These are phyloP conservation scores for Aphyosemion australe DNA, from an alignment of 2,113 vertebrate genomes.

Conservation along the genomic window DNA sequence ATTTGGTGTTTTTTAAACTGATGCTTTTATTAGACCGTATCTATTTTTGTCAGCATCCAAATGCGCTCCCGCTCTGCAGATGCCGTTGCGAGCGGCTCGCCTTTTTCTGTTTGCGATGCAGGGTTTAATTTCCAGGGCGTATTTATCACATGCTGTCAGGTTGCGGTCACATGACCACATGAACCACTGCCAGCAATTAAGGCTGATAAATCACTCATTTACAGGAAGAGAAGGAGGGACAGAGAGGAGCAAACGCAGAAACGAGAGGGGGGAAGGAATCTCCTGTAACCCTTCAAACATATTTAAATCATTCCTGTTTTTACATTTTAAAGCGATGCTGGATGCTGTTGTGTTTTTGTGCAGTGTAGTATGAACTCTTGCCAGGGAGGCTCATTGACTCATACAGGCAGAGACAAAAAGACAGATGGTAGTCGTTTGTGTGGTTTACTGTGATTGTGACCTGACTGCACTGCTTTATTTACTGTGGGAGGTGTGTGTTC, in stretches of 20 bases:
- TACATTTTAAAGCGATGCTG: conserved; percentile 23
- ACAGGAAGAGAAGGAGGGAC: conserved; percentile 65
- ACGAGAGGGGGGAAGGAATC: conserved; percentile 35
- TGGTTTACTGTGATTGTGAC: conserved; percentile 70
- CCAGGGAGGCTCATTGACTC: conserved; percentile 63
- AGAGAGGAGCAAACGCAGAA: conserved; percentile 36
- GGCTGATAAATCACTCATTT: conserved; percentile 78
- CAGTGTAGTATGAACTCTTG: conserved; percentile 56
- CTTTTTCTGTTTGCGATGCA: conserved; percentile 53
- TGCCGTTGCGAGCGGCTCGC: conserved; percentile 20
- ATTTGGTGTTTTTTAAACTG: conserved; percentile 31
- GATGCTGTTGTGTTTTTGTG: conserved; percentile 61
- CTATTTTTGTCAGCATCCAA: conserved; percentile 33
- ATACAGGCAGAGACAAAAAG: conserved; percentile 59
- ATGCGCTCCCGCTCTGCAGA: conserved; percentile 32
- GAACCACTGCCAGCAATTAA: conserved; percentile 75
- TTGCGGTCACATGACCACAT: conserved; percentile 71
- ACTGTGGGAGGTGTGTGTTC: conserved; percentile 42
- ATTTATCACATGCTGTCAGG: conserved; percentile 75
- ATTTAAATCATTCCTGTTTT: conserved; percentile 39
- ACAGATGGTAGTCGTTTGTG: conserved; percentile 66
- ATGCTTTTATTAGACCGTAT: conserved; percentile 46
- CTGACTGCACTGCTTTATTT: conserved; percentile 62
- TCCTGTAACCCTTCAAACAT: conserved; percentile 38
- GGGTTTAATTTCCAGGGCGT: conserved; percentile 64